These are phyloP conservation scores for Poliocrania exsul DNA, from an alignment of 2,797 vertebrate genomes.

Conservation along the genomic window DNA sequence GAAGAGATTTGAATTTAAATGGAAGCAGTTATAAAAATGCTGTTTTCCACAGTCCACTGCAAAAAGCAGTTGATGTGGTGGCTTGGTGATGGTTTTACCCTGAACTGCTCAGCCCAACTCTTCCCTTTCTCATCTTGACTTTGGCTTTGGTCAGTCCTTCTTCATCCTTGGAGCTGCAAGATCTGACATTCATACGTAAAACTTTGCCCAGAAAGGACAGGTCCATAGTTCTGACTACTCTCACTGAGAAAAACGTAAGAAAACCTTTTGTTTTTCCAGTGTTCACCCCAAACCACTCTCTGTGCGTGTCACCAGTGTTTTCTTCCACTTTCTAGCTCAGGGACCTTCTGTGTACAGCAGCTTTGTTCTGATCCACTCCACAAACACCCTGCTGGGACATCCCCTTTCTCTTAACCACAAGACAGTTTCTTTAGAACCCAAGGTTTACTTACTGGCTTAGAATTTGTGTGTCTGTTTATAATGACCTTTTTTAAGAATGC, in stretches of 20 bases:
- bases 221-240: neutral
- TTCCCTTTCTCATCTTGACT: neutral
- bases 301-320: neutral
- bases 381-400: neutral
- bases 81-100: neutral
- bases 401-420: neutral
- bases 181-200: neutral
- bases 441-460: neutral
- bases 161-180: neutral
- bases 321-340: neutral
- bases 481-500: neutral
- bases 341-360: accelerated
- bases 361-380: neutral
- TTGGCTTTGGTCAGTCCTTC: neutral
- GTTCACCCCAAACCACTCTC: neutral
- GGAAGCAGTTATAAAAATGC: neutral
- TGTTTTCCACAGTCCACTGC: neutral
- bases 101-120: neutral
- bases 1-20: neutral
- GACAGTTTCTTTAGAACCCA: neutral
- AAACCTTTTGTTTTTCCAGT: neutral
- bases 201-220: neutral
- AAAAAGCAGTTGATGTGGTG: neutral
- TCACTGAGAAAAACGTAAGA: neutral
- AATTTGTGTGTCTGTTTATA: neutral